Evolutionary conservation across 53 echinoderm and acorn worm species (phyloP).

Genomic region (Temnopleurus reevesii): DNA sequence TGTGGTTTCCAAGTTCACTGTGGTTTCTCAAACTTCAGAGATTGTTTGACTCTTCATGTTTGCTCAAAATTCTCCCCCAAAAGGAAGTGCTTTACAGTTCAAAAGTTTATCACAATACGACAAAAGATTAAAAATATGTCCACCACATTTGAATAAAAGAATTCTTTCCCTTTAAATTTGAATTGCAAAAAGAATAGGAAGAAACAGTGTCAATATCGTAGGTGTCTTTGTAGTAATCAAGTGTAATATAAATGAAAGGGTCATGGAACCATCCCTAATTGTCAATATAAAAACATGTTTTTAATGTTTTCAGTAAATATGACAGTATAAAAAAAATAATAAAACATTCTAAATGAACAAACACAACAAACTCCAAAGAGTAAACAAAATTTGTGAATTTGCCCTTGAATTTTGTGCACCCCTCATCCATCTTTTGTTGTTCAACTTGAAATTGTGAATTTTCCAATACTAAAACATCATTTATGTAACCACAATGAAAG

Average conservation of each 20-base stretch:
- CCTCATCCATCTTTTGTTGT: too few species aligned
- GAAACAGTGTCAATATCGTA: constrained; percentile 10
- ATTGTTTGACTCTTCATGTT: constrained; percentile 33
- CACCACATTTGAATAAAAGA: neutral
- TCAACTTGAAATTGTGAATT: too few species aligned
- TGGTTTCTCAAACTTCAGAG: neutral
- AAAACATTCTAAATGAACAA: too few species aligned
- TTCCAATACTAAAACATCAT: too few species aligned
- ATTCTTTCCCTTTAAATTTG: neutral
- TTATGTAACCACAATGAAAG: too few species aligned
- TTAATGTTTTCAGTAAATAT: neutral
- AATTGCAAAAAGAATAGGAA: neutral
- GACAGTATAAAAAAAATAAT: neutral
- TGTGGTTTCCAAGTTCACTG: constrained; percentile 30
- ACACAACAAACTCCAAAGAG: too few species aligned
- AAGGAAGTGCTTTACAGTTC: constrained; percentile 43
- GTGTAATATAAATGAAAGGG: neutral
- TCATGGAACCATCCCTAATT: neutral
- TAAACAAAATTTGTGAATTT: too few species aligned
- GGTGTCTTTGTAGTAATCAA: neutral
- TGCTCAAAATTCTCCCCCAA: neutral
- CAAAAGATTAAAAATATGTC: neutral
- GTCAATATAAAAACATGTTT: neutral
- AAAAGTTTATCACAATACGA: constrained; percentile 49
- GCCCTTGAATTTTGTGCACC: too few species aligned